phyloP scores from a whole-genome alignment of 2,888 invertebrate species.

The Aelia acuminata region DNA sequence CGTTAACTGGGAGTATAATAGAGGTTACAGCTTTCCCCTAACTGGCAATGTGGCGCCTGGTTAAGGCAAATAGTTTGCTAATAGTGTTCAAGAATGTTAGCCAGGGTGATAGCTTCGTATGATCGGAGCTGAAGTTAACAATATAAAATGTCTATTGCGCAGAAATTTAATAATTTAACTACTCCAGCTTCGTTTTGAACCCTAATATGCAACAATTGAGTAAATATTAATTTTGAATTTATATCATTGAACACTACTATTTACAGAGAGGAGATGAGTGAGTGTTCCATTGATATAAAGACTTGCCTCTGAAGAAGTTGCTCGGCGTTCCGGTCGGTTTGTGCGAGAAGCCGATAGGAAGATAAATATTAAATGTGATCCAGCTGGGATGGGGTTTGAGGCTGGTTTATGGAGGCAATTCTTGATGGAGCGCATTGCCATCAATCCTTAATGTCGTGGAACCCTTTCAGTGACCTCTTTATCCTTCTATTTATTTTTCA shows the following conservation, averaged over 20 bases:
- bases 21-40: background rate
- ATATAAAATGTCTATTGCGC: background rate
- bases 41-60: background rate
- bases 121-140: background rate
- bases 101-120: background rate
- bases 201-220: too few species aligned
- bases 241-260: too few species aligned
- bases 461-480: background rate
- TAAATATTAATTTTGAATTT: too few species aligned
- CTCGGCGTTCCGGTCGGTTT: background rate
- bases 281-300: background rate
- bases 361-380: background rate
- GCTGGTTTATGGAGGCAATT: background rate
- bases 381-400: background rate
- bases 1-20: background rate
- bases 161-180: background rate
- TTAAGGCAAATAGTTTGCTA: background rate
- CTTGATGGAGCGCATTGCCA: background rate
- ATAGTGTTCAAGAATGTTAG: background rate
- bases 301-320: background rate
- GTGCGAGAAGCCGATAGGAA: background rate
- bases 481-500: background rate
- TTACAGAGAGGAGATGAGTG: too few species aligned
- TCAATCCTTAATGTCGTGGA: background rate
- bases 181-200: too few species aligned